A percentile compares a stretch with the other conserved stretches of the same genome.
Conservation (phyloP, 2,113 vertebrate genomes). For the Tympanuchus pallidicinctus region DNA sequence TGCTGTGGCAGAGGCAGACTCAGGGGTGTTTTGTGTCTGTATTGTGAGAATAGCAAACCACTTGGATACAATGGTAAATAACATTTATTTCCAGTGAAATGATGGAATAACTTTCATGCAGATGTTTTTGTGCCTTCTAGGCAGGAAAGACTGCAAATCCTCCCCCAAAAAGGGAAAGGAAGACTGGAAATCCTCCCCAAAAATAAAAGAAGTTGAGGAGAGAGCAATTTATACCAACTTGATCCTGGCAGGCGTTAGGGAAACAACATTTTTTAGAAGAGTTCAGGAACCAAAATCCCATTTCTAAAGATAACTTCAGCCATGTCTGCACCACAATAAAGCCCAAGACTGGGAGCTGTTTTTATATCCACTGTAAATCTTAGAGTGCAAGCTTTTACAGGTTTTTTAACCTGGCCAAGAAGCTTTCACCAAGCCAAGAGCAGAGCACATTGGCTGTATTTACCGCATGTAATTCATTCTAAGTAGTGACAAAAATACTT, state of each 20-base stretch:
- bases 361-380: conserved; percentile 29
- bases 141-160: neutral
- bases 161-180: neutral
- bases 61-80: conserved; percentile 1
- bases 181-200: neutral
- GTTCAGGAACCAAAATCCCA: neutral
- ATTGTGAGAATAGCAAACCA: conserved; percentile 32
- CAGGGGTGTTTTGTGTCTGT: neutral
- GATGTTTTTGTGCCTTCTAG: neutral
- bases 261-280: neutral
- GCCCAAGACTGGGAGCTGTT: neutral
- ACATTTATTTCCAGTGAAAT: neutral
- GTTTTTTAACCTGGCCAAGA: neutral
- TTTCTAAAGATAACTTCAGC: conserved; percentile 18
- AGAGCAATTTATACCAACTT: neutral
- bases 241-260: neutral
- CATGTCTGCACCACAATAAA: neutral
- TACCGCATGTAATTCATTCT: neutral
- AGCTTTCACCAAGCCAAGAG: conserved; percentile 2
- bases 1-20: neutral
- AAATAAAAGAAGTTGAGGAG: neutral
- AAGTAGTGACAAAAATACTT: neutral
- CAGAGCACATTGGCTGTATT: neutral
- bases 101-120: neutral
- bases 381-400: neutral